Evolutionary conservation across 2,797 vertebrate genomes (phyloP), one percentile per base, ranked within the genome.

Genomic region (Rhynchonycteris naso): DNA sequence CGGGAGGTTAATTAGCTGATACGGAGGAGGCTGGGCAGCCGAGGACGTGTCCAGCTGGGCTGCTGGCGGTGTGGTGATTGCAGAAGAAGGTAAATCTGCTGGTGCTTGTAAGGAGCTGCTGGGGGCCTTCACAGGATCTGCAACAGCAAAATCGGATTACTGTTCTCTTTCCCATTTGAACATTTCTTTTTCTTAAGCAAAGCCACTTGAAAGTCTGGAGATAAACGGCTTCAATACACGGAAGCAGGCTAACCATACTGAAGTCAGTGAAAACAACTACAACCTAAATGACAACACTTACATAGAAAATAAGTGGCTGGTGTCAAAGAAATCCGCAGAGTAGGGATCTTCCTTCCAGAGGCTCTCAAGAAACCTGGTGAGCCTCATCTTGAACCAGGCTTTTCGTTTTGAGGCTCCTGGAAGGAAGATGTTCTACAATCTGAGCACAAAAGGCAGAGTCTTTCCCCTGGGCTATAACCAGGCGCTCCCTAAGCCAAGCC

Each of bases 1-100:
- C 50, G 99, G 99, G 88, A 99, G 98, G 13, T 98, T 99, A 97
- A 99, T 99, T 0, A 99, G 99, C 92, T 99, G 99, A 74, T 99
- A 99, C 0, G 99, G 99, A 95, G 99, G 99, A 79, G 99, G 99
- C 84, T 99, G 98, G 3, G 88, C 97, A 30, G 98, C 96, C 38
- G 98, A 95, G 59, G 98, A 97, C 1, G 98, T 98, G 47, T 98
- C 98, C 59, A 98, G 98, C 75, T 98, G 98, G 88, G 98, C 79
- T 56, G 98, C 98, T 24, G 98, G 96, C 0, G 97, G 97, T 56
- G 97, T 97, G 28, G 98, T 96, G 38, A 94, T 98, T 47, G 99
- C 96, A 61, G 99, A 98, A 74, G 99, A 98, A 8, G 99, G 98
- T 19, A 99, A 98, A 75, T 99, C 99, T 82, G 98, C 98, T 50